phyloP scores from a whole-genome alignment of 2,888 invertebrate species.

The Acanthopleura granulata region DNA sequence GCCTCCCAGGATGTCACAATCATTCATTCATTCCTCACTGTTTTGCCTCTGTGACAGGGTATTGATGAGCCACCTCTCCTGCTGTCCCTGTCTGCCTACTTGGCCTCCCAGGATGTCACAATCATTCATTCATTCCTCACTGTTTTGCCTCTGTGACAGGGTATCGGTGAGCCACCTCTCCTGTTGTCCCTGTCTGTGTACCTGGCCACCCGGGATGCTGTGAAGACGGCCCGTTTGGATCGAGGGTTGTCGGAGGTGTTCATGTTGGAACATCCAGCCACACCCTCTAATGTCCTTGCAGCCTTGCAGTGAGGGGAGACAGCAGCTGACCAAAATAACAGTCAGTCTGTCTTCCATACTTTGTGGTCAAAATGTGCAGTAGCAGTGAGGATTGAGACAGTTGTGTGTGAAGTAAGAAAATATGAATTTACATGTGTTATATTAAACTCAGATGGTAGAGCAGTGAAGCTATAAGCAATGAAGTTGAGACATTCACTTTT shows the following conservation, averaged over 20 bases:
- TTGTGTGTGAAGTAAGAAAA: too few relatives aligned
- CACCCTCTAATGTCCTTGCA: background rate
- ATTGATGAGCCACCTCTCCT: conserved; percentile 4
- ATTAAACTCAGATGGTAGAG: too few relatives aligned
- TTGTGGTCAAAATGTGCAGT: too few relatives aligned
- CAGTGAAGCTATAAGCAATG: too few relatives aligned
- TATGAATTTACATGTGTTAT: conserved; percentile 16
- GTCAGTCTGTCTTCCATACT: too few relatives aligned
- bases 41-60: background rate
- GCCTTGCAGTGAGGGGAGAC: background rate
- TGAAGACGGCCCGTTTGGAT: background rate
- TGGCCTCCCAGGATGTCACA: background rate
- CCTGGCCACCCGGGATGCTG: background rate
- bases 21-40: too few relatives aligned
- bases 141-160: background rate
- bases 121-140: too few relatives aligned
- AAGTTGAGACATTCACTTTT: too few relatives aligned
- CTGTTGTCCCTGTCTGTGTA: background rate
- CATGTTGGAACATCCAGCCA: background rate
- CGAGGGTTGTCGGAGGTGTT: background rate
- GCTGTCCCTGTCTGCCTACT: conserved; percentile 1
- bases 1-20: background rate
- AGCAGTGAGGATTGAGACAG: too few relatives aligned
- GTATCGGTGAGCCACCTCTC: background rate
- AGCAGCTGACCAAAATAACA: background rate